Conservation (phyloP, 2,888 invertebrate species). For the Dolichopus griseipennis region DNA sequence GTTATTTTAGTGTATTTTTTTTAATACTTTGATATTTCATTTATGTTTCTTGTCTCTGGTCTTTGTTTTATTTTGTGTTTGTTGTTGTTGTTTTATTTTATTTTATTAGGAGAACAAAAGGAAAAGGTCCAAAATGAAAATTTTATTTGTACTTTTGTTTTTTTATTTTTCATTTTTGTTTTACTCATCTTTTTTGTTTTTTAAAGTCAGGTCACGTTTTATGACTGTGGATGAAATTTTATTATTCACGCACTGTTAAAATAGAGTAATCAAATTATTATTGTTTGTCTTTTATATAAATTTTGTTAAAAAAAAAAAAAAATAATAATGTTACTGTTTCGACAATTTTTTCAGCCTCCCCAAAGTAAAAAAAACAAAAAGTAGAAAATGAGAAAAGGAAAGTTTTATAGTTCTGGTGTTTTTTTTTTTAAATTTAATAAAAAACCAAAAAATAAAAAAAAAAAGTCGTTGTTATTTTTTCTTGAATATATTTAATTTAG, state of each 20-base stretch:
- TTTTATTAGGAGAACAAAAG: not conserved
- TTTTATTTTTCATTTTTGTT: not conserved
- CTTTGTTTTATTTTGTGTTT: not conserved
- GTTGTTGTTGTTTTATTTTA: not conserved
- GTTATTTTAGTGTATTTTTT: too few species aligned
- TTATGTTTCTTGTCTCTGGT: too few species aligned
- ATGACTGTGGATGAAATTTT: slow-evolving; percentile 11
- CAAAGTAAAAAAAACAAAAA: too few species aligned
- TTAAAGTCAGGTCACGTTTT: slow-evolving; percentile 2
- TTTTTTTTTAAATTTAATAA: too few species aligned
- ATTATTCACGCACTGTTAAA: slow-evolving; percentile 12
- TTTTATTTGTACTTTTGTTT: not conserved
- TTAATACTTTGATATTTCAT: too few species aligned
- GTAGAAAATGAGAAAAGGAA: too few species aligned
- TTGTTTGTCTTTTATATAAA: slow-evolving; percentile 2
- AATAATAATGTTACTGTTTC: not conserved
- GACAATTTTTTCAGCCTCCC: not conserved
- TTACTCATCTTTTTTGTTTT: not conserved
- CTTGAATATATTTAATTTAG: too few species aligned
- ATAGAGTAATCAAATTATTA: slow-evolving; percentile 10
- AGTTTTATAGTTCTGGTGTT: too few species aligned
- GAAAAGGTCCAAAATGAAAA: not conserved
- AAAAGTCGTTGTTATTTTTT: too few species aligned
- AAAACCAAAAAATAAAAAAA: too few species aligned
- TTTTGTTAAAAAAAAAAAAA: not conserved